These are phyloP conservation scores for Sebastes vulpes DNA, from an alignment of 2,797 vertebrate genomes.

Conservation along the genomic window DNA sequence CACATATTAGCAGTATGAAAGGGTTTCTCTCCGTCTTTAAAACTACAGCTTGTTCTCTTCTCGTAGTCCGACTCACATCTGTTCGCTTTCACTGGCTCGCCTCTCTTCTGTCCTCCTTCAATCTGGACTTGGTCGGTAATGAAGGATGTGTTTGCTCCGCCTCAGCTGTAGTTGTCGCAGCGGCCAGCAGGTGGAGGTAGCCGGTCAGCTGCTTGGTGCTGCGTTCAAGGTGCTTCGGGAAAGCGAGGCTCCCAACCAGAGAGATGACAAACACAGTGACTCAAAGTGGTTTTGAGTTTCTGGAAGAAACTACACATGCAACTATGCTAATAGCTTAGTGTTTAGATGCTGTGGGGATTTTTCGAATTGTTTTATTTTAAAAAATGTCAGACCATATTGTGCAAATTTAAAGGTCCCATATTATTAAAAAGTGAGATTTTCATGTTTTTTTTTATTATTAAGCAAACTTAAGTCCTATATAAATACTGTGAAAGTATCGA, in stretches of 20 bases:
- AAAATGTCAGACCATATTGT: neutral
- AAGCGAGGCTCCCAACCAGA: neutral
- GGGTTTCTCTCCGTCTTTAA: constrained; percentile 64
- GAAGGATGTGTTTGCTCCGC: constrained; percentile 88
- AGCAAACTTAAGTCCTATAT: too few species aligned
- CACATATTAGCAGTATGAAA: constrained; percentile 89
- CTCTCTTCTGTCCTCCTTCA: constrained; percentile 66
- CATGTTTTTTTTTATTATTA: too few species aligned
- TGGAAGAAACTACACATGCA: neutral
- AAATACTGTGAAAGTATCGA: too few species aligned
- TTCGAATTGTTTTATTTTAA: rapidly evolving
- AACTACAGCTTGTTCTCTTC: constrained; percentile 67
- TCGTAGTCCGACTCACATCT: constrained; percentile 85
- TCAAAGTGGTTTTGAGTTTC: neutral
- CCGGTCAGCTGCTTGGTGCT: neutral
- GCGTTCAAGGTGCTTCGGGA: constrained; percentile 59
- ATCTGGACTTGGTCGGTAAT: constrained; percentile 60
- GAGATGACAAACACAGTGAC: neutral
- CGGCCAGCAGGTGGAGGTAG: constrained; percentile 73
- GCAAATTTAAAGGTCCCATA: neutral
- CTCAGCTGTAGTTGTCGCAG: constrained; percentile 63
- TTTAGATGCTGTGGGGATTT: neutral
- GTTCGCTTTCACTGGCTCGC: constrained; percentile 70
- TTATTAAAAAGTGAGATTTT: too few species aligned
- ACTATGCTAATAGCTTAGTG: neutral